A percentile compares a stretch with the other conserved stretches of the same genome.
Conservation (phyloP, 2,797 vertebrate genomes). For the Bufotes viridis region DNA sequence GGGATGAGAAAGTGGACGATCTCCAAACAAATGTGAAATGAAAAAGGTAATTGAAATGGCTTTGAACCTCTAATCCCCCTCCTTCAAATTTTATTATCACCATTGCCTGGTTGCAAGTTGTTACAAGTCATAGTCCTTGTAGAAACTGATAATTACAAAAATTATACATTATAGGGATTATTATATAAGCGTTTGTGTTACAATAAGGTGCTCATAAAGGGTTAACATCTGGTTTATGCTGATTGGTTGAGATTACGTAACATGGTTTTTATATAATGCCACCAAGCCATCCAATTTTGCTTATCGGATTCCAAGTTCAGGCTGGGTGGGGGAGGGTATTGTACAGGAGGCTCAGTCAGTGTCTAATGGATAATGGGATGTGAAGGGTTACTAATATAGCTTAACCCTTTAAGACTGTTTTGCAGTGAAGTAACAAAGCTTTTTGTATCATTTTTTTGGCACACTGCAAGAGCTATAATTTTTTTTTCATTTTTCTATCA, state of each 20-base stretch:
- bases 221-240: not conserved
- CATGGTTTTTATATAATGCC: not conserved
- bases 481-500: no score
- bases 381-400: no score
- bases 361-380: no score
- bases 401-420: no score
- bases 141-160: not conserved
- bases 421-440: no score
- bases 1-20: not conserved
- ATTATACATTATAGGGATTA: no score
- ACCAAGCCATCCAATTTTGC: not conserved
- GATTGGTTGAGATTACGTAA: not conserved
- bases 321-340: no score
- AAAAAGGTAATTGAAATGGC: constrained; percentile 19
- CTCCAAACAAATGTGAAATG: constrained; percentile 5
- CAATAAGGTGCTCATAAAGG: not conserved
- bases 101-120: no score
- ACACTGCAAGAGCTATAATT: no score
- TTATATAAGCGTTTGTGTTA: not conserved
- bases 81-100: not conserved
- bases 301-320: not conserved
- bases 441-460: no score
- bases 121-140: not conserved
- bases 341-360: no score
- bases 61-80: not conserved